Base-by-base conservation (phyloP, 1,140 invertebrate genomes). In the Eueides isabella region DNA sequence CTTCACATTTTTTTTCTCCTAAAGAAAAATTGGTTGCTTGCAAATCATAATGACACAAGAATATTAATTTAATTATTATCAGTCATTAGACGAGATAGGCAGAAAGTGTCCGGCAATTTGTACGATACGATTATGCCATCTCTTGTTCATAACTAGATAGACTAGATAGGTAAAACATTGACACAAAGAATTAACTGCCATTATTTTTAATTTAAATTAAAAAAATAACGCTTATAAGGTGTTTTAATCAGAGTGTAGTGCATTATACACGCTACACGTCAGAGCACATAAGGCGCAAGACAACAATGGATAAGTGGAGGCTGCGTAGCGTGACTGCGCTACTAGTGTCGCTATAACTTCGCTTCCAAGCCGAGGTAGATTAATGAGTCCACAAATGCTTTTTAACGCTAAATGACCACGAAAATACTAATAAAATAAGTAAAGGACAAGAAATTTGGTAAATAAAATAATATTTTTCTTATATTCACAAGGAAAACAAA, bases 321-420 rank as follows among this genome's bases (percentile, higher is more conserved):
- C 61, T 70, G 33, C 35, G 44, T 74, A 67, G 62, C 72, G 72
- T 70, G 67, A 74, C 72, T 30, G 72, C 29, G 48, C 61, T 38
- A 74, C 64, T 69, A 33, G 61, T 29, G 62, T 44, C 33, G 48
- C 38, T 62, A 73, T 41, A 38, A 61, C 72, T 71, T 48, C 61
- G n/a, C 69, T 71, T 63, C 19, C 5, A 41, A 48, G 41, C 23
- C 41, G 16, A 61, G 19, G 55, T 28, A 31, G 68, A 71, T 62
- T 62, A 41, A 16, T 71, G 26, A 16, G 38, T 61, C 2, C 61
- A 71, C n/a, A 71, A 71, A 19, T n/a, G 62, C 1, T 19, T 38
- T 70, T 41, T 30, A 7, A 30, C 1, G 1, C n/a, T 16, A 16
- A n/a, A 63, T 30, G 9, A 9, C n/a, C 7, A 26, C 26, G 3